phyloP scores from a whole-genome alignment of 2,888 invertebrate species.

The Elmis aenea region DNA sequence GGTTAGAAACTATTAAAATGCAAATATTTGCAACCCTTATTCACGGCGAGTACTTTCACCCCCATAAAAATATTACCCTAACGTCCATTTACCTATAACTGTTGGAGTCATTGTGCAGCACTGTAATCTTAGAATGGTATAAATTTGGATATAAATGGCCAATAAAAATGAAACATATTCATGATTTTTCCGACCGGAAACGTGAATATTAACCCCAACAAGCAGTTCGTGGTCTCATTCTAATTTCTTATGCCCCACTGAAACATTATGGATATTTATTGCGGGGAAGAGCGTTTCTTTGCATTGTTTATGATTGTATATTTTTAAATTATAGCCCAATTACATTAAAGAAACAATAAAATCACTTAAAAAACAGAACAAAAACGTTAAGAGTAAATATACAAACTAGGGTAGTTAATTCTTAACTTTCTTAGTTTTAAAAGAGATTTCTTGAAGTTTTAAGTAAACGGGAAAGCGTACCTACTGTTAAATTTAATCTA shows the following conservation, averaged over 20 bases:
- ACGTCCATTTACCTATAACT: conserved; percentile 27
- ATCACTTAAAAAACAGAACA: too few species aligned
- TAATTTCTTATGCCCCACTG: conserved; percentile 38
- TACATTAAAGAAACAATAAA: too few species aligned
- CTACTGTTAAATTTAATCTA: too few species aligned
- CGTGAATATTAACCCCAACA: conserved; percentile 38
- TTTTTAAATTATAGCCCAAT: too few species aligned
- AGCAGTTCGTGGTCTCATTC: conserved; percentile 26
- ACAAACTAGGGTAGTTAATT: too few species aligned
- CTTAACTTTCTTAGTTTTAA: too few species aligned
- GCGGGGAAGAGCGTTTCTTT: too few species aligned
- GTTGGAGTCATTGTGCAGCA: conserved; percentile 23
- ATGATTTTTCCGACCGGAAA: conserved; percentile 47
- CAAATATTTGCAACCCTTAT: conserved; percentile 43
- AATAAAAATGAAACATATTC: conserved; percentile 51
- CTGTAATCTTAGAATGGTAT: conserved; percentile 40
- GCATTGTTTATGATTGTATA: too few species aligned
- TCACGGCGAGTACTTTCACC: conserved; percentile 28
- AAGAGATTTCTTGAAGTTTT: too few species aligned
- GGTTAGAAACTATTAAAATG: conserved; percentile 48
- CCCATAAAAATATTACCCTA: conserved; percentile 35
- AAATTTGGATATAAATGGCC: conserved; percentile 46
- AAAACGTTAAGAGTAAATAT: too few species aligned
- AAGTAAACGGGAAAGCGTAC: too few species aligned
- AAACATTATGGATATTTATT: conserved; percentile 12